A percentile compares a stretch with the other conserved stretches of the same genome.
These are phyloP conservation scores for Eudorcas thomsonii DNA, from an alignment of 2,113 vertebrate genomes.

Conservation along the genomic window DNA sequence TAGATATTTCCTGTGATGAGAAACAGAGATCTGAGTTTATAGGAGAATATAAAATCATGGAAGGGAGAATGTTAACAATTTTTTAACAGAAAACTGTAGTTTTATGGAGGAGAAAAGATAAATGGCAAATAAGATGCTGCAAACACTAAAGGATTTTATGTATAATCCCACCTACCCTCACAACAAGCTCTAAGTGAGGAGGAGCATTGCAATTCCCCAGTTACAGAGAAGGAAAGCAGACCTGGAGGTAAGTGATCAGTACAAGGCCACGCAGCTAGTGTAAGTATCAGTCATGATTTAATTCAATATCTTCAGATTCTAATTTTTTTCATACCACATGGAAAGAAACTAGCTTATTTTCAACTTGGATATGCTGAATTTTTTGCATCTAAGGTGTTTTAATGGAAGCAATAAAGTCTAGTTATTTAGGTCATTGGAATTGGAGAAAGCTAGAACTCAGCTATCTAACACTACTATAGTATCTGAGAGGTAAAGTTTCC, in stretches of 20 bases:
- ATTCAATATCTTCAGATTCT: not conserved
- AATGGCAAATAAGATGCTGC: not conserved
- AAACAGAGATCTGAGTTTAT: not conserved
- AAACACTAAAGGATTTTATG: not conserved
- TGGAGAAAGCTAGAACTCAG: not conserved
- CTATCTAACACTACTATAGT: not conserved
- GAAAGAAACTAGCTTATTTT: not conserved
- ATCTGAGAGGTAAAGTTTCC: not conserved
- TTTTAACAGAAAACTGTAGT: not conserved
- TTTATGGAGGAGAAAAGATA: not conserved
- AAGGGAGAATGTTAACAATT: not conserved
- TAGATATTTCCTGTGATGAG: not conserved
- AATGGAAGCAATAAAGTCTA: not conserved
- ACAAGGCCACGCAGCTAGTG: not conserved
- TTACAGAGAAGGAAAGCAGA: no score
- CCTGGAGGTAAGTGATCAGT: not conserved
- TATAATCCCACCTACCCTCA: not conserved
- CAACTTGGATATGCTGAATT: not conserved
- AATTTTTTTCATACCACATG: not conserved
- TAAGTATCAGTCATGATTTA: not conserved
- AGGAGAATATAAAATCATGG: not conserved
- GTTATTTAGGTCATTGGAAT: not conserved
- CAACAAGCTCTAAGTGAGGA: not conserved
- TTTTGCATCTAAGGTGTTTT: not conserved
- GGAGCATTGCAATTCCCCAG: not conserved